Conservation (phyloP, 1,140 invertebrate species). For the Drosophila ogumai region DNA sequence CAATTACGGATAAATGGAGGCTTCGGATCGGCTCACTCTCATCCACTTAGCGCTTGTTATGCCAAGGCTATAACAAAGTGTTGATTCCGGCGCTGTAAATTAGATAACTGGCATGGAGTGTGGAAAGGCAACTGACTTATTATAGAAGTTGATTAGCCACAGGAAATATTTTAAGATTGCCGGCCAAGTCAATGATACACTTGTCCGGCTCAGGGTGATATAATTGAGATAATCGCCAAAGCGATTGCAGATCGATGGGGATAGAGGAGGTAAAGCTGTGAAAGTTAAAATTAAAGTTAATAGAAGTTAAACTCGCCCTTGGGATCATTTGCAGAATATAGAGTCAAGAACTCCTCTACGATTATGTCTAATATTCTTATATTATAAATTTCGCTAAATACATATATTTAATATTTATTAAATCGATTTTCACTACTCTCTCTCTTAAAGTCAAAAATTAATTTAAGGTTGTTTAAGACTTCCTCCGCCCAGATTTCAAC, state of each 20-base stretch:
- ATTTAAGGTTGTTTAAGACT: neutral
- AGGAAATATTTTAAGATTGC: conserved; percentile 31
- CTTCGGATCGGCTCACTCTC: conserved; percentile 24
- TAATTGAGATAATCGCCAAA: conserved; percentile 13
- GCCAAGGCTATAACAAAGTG: conserved; percentile 33
- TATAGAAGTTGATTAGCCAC: conserved; percentile 31
- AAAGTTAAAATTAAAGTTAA: neutral
- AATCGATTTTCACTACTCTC: no score
- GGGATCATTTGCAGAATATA: neutral
- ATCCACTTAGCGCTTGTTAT: conserved; percentile 50
- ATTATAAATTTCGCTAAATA: no score
- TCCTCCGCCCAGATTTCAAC: neutral
- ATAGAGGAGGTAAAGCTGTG: neutral
- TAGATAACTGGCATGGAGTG: conserved; percentile 39
- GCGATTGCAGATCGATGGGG: neutral
- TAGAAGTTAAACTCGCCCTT: neutral
- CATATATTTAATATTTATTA: no score
- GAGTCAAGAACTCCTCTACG: neutral
- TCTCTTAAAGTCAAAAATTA: neutral
- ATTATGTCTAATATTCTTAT: neutral
- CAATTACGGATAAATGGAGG: conserved; percentile 70
- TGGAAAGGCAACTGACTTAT: conserved; percentile 47
- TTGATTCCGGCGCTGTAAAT: conserved; percentile 43
- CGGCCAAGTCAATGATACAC: conserved; percentile 6
- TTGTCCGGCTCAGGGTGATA: conserved; percentile 7